phyloP scores from a whole-genome alignment of 2,797 vertebrate species.

The Nannoperca australis region DNA sequence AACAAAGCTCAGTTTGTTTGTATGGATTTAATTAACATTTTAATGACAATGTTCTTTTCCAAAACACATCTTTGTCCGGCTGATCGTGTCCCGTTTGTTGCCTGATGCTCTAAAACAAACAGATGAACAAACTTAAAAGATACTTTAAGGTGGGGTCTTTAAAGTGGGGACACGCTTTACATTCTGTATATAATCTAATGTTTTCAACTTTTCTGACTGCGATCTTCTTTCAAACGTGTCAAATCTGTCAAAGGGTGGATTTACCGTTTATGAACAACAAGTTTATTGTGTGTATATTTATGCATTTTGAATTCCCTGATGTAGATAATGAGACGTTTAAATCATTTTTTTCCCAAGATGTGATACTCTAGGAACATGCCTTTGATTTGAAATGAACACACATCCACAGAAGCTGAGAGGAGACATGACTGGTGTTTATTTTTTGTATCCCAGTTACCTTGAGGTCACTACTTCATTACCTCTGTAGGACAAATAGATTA shows the following conservation, averaged over 20 bases:
- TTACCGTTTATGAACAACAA: conserved; percentile 15
- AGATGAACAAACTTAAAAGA: not conserved
- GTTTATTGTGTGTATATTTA: conserved; percentile 52
- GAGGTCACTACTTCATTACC: not conserved
- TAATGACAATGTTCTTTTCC: not conserved
- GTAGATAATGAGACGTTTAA: conserved; percentile 39
- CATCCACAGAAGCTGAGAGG: conserved; percentile 8
- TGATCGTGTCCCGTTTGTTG: not conserved
- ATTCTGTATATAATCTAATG: conserved; percentile 31
- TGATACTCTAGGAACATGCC: conserved; percentile 5
- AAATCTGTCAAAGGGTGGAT: conserved; percentile 23
- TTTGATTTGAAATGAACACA: conserved; percentile 30
- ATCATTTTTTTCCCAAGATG: conserved; percentile 15
- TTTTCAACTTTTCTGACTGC: conserved; percentile 3
- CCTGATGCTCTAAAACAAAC: conserved; percentile 8
- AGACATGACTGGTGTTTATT: not conserved
- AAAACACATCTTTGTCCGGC: not conserved
- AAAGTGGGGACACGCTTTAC: conserved; percentile 8
- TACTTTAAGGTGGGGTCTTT: not conserved
- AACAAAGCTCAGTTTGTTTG: conserved; percentile 17
- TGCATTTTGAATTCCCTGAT: conserved; percentile 42
- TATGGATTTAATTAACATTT: not conserved
- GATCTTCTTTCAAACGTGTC: conserved; percentile 5
- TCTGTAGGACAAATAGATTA: not conserved
- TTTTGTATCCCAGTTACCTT: conserved; percentile 8